phyloP scores from a whole-genome alignment of 2,888 invertebrate genomes.

The Rhingia campestris region DNA sequence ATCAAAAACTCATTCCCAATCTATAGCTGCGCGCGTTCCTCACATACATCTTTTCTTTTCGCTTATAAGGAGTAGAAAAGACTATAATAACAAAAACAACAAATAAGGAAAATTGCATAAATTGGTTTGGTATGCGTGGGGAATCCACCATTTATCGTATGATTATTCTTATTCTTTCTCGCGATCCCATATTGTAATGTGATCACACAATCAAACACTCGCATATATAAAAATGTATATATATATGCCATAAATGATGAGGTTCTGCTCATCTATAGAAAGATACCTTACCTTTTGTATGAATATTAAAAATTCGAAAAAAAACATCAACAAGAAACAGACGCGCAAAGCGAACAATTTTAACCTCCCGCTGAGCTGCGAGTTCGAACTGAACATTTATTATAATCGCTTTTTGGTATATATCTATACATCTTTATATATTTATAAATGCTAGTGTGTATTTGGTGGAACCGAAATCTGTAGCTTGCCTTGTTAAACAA shows the following conservation, averaged over 20 bases:
- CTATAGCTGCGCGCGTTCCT: slow-evolving; percentile 35
- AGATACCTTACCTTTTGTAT: slow-evolving; percentile 63
- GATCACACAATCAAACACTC: slow-evolving; percentile 52
- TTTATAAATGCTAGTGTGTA: slow-evolving; percentile 12
- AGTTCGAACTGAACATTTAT: slow-evolving; percentile 74
- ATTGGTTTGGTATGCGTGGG: slow-evolving; percentile 70
- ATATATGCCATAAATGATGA: slow-evolving; percentile 2
- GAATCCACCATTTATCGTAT: slow-evolving; percentile 63
- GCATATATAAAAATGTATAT: slow-evolving; percentile 8
- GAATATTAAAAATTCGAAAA: slow-evolving; percentile 68
- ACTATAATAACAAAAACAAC: slow-evolving; percentile 6
- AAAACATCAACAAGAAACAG: slow-evolving; percentile 50
- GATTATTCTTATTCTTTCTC: slow-evolving; percentile 56
- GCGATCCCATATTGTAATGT: slow-evolving; percentile 69
- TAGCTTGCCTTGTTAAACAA: slow-evolving; percentile 59
- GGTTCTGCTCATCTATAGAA: slow-evolving; percentile 24
- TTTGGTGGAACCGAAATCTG: slow-evolving; percentile 45
- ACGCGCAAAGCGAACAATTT: slow-evolving; percentile 70
- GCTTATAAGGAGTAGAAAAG: slow-evolving; percentile 45
- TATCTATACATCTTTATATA: slow-evolving; percentile 20
- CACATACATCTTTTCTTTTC: slow-evolving; percentile 19
- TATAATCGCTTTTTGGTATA: slow-evolving; percentile 70
- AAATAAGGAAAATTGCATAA: slow-evolving; percentile 58
- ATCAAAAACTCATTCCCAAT: slow-evolving; percentile 63
- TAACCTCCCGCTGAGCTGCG: slow-evolving; percentile 72